Evolutionary conservation across 2,797 vertebrate genomes (phyloP).

Genomic region (Potorous gilbertii): DNA sequence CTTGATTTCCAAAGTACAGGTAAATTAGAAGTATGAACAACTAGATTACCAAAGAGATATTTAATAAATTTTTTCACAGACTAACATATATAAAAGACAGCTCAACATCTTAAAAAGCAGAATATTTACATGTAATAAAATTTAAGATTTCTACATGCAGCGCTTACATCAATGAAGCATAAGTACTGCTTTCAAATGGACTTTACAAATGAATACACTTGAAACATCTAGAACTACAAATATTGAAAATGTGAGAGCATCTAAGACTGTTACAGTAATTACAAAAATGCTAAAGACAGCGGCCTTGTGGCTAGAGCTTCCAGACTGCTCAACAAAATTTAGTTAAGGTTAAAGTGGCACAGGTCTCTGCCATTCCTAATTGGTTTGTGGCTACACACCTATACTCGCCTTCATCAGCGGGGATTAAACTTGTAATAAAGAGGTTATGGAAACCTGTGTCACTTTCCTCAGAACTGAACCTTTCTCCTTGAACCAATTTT

Average conservation of each 20-base stretch:
- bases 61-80: constrained; percentile 77
- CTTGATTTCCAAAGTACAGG: constrained; percentile 48
- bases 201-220: background rate
- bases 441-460: constrained; percentile 91
- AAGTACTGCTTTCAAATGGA: constrained; percentile 2
- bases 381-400: constrained; percentile 92
- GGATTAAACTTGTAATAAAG: constrained; percentile 90
- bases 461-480: constrained; percentile 92
- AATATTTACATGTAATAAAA: constrained; percentile 81
- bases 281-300: background rate
- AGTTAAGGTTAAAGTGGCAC: constrained; percentile 91
- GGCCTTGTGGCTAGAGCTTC: background rate
- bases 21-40: constrained; percentile 53
- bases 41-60: constrained; percentile 62
- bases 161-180: constrained; percentile 18
- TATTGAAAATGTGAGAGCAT: constrained; percentile 32
- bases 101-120: constrained; percentile 66
- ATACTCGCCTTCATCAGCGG: constrained; percentile 92
- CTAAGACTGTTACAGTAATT: background rate
- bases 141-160: constrained; percentile 56
- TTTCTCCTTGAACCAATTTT: constrained; percentile 85
- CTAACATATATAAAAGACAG: constrained; percentile 59
- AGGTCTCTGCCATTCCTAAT: constrained; percentile 89
- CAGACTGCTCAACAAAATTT: constrained; percentile 47
- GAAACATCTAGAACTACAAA: constrained; percentile 7